Evolutionary conservation across 2,888 invertebrate genomes (phyloP).

Genomic region (Euproctis similis): DNA sequence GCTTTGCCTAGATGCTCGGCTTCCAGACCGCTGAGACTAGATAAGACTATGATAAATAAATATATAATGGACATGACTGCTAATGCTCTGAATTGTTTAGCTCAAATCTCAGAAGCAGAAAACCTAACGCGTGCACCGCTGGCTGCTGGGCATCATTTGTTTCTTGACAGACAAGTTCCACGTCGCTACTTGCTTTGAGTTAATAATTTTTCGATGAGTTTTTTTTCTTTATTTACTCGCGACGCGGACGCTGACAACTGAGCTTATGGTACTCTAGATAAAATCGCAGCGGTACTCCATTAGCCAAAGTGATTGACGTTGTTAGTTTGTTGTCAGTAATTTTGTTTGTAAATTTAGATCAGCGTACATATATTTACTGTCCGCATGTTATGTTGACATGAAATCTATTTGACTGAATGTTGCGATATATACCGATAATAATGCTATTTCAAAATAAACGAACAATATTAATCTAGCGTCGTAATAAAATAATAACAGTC

Average conservation of each 20-base stretch:
- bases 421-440: slow-evolving; percentile 28
- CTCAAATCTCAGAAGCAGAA: no score
- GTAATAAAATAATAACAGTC: slow-evolving; percentile 21
- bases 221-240: slow-evolving; percentile 45
- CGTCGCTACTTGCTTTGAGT: slow-evolving; percentile 49
- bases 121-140: slow-evolving; percentile 7
- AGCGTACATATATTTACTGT: slow-evolving; percentile 38
- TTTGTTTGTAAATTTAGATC: slow-evolving; percentile 71
- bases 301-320: slow-evolving; percentile 73
- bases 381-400: slow-evolving; percentile 46
- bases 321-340: slow-evolving; percentile 70
- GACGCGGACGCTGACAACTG: slow-evolving; percentile 54
- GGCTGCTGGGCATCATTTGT: slow-evolving; percentile 39
- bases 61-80: no score
- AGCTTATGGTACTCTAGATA: slow-evolving; percentile 59
- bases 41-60: slow-evolving; percentile 75
- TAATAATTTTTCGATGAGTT: slow-evolving; percentile 58
- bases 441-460: slow-evolving; percentile 19
- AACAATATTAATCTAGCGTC: slow-evolving; percentile 20
- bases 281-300: slow-evolving; percentile 63
- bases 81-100: no score
- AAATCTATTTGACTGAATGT: slow-evolving; percentile 36
- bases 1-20: no score
- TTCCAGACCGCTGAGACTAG: no score
- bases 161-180: slow-evolving; percentile 37